Evolutionary conservation across 2,797 vertebrate species (phyloP).

Genomic region (Helostoma temminkii): DNA sequence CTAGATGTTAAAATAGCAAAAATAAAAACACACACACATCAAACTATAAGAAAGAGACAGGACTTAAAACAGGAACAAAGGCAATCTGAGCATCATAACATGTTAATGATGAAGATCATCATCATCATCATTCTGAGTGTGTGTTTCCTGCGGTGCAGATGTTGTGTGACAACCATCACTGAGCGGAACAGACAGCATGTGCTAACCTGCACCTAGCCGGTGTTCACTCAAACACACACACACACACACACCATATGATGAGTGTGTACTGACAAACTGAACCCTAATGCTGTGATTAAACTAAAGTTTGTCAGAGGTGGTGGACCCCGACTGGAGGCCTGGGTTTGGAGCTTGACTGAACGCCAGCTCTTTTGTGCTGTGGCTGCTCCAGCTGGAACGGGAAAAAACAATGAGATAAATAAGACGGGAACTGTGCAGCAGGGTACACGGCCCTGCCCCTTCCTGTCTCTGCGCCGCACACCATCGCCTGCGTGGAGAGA

Average conservation of each 20-base stretch:
- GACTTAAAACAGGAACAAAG: too few species aligned
- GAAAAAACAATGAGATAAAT: constrained; percentile 79
- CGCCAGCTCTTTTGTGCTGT: constrained; percentile 68
- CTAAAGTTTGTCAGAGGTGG: constrained; percentile 34
- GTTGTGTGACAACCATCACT: not conserved
- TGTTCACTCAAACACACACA: constrained; percentile 15
- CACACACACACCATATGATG: too few species aligned
- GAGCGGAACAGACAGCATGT: too few species aligned
- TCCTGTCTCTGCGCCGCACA: constrained; percentile 78
- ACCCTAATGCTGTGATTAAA: constrained; percentile 27
- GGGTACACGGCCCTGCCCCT: constrained; percentile 78
- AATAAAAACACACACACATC: too few species aligned
- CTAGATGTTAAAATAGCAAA: too few species aligned
- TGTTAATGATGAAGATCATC: not conserved
- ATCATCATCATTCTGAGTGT: not conserved
- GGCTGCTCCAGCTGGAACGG: constrained; percentile 71
- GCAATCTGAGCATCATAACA: too few species aligned
- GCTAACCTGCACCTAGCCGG: constrained; percentile 58
- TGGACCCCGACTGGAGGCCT: constrained; percentile 44
- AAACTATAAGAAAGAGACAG: not conserved
- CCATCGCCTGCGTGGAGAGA: constrained; percentile 51
- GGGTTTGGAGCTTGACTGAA: constrained; percentile 49
- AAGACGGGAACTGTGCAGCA: constrained; percentile 72
- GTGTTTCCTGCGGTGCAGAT: not conserved
- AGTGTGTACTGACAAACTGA: too few species aligned